These are phyloP conservation scores for Alsophila aescularia DNA, from an alignment of 2,888 invertebrate species.

Conservation along the genomic window DNA sequence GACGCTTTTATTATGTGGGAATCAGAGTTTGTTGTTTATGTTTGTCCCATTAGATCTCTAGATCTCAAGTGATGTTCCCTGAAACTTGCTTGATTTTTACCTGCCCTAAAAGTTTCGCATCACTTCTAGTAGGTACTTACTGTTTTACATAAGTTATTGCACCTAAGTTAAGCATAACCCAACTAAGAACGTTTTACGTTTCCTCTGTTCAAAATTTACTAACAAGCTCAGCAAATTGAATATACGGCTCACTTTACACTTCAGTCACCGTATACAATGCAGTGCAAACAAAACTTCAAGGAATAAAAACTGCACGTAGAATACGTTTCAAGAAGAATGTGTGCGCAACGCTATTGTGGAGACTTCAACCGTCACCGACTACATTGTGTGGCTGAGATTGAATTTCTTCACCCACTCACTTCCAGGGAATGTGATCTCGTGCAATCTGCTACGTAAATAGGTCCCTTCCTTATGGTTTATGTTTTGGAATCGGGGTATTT, in stretches of 20 bases:
- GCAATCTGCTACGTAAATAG: constrained; percentile 43
- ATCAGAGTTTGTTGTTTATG: too few relatives aligned
- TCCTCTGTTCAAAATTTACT: background rate
- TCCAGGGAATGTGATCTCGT: constrained; percentile 50
- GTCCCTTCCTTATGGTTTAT: constrained; percentile 35
- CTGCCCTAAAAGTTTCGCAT: too few relatives aligned
- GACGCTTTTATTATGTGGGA: too few relatives aligned
- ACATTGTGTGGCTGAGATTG: constrained; percentile 55
- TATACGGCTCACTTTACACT: constrained; percentile 19
- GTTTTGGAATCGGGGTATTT: constrained; percentile 9
- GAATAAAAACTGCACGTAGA: constrained; percentile 47
- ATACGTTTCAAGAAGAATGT: constrained; percentile 46
- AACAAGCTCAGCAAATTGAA: constrained; percentile 7
- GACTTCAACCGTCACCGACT: constrained; percentile 42
- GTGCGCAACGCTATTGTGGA: constrained; percentile 54
- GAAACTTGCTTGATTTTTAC: too few relatives aligned
- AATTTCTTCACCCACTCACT: constrained; percentile 59
- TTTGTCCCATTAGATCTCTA: too few relatives aligned
- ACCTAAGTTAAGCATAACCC: background rate
- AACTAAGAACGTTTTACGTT: background rate
- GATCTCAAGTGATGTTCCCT: too few relatives aligned
- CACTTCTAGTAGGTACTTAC: too few relatives aligned
- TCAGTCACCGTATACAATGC: constrained; percentile 25
- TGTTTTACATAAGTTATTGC: background rate
- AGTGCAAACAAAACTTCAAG: constrained; percentile 23